A percentile compares a stretch with the other conserved stretches of the same genome.
Conservation (phyloP, 1,140 invertebrate genomes). For the Aradophagus sp. region DNA sequence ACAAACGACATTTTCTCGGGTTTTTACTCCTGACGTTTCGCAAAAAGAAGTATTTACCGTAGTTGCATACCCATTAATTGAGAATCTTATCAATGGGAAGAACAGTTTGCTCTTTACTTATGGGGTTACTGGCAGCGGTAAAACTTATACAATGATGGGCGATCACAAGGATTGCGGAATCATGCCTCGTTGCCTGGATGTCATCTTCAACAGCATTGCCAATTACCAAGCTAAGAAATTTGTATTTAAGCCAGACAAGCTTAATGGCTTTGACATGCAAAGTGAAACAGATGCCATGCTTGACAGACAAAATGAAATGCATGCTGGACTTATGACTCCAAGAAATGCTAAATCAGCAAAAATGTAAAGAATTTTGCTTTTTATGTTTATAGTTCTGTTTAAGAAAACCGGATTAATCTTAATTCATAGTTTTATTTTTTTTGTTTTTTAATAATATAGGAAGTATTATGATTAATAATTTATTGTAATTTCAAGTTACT, state of each 20-base stretch:
- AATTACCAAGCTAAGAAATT: slow-evolving; percentile 86
- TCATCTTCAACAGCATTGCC: slow-evolving; percentile 92
- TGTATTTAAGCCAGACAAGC: slow-evolving; percentile 92
- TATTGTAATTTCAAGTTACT: too few relatives aligned
- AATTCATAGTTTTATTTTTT: too few relatives aligned
- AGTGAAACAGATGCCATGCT: slow-evolving; percentile 89
- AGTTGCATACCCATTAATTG: slow-evolving; percentile 90
- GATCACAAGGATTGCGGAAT: slow-evolving; percentile 86
- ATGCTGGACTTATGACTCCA: slow-evolving; percentile 66
- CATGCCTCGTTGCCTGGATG: slow-evolving; percentile 91
- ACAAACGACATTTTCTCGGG: slow-evolving; percentile 86
- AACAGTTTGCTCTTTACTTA: slow-evolving; percentile 96
- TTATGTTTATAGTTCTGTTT: too few relatives aligned
- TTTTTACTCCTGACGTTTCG: slow-evolving; percentile 85
- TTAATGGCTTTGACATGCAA: slow-evolving; percentile 95
- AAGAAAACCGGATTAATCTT: too few relatives aligned
- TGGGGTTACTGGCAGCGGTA: slow-evolving; percentile 96
- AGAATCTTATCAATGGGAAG: slow-evolving; percentile 85
- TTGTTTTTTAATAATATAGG: too few relatives aligned
- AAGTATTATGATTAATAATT: too few relatives aligned
- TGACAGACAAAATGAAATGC: slow-evolving; percentile 80
- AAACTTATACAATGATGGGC: slow-evolving; percentile 96
- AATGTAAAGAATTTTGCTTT: slow-evolving; percentile 52
- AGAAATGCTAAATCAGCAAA: slow-evolving; percentile 64
- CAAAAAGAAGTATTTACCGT: slow-evolving; percentile 90